Evolutionary conservation across 2,888 invertebrate species (phyloP).

Genomic region (Acanthopleura granulata): DNA sequence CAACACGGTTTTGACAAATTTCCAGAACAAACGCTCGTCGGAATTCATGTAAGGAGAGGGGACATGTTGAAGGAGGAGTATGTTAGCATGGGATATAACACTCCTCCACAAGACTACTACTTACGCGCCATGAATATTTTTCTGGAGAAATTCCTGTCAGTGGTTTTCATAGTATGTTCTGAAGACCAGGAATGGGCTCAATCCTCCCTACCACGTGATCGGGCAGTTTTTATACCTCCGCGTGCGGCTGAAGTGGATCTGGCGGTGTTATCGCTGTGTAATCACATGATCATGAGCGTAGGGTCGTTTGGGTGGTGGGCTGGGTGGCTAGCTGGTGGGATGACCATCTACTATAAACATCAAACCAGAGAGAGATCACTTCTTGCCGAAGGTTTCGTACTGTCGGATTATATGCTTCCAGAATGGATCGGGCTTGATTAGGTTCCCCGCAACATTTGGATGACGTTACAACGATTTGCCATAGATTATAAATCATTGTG

Average conservation of each 20-base stretch:
- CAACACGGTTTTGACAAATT: not conserved
- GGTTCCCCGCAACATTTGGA: not conserved
- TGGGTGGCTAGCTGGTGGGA: conserved; percentile 5
- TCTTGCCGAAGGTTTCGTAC: not conserved
- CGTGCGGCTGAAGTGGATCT: not conserved
- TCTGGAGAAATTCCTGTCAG: not conserved
- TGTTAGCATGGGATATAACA: not conserved
- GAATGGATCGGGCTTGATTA: not conserved
- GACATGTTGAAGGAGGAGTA: not conserved
- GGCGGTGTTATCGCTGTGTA: not conserved
- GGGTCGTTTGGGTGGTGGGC: conserved; percentile 16
- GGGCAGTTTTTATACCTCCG: not conserved
- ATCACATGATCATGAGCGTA: conserved; percentile 13
- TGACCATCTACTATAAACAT: not conserved
- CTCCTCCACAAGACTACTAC: not conserved
- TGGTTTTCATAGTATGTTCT: conserved; percentile 3
- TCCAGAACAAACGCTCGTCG: not conserved
- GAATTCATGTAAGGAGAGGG: not conserved
- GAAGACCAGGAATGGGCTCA: not conserved
- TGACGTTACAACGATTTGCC: too few relatives aligned
- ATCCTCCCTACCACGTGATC: not conserved
- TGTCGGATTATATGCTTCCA: not conserved
- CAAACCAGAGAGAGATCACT: not conserved
- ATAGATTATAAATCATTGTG: too few relatives aligned
- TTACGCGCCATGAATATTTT: conserved; percentile 7